Evolutionary conservation across 2,797 vertebrate species (phyloP), one percentile per base, ranked within the genome.

Genomic region (Pagetopsis macropterus): DNA sequence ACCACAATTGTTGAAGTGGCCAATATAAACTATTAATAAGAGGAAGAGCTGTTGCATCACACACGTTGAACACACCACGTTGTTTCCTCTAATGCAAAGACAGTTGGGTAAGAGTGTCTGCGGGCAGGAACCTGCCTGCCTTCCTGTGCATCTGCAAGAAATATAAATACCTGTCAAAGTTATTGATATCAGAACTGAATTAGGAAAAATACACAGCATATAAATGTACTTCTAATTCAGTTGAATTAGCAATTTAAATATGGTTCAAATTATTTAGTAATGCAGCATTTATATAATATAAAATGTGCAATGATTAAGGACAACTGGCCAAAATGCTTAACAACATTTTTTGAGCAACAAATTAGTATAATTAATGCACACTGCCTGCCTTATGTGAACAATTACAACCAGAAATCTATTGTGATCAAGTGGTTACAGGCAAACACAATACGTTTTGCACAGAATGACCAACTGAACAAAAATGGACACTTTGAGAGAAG

Each of bases 41-140:
- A 80, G 65, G 72, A 81, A 83, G 62, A 21, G 12, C 49, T 33
- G 31, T 60, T 72, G 60, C 54, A 63, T 62, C 45, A 76, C 48
- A 70, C 50, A 17, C n/a, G 11, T 12, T 13, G 2, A 70, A 65
- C 50, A 66, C 14, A 73, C 75, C 72, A 40, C 79, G 79, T 67
- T 64, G 76, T 74, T 78, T 81, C 72, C 81, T 54, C 54, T 85
- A 79, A 9, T 5, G 62, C 68, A 76, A 80, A 70, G 46, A 81
- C 54, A 54, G 66, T 70, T 77, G 81, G 80, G 77, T 74, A 67
- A 85, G 31, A 72, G 6, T 10, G 70, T 83, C 82, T 75, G 75
- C 19, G 0, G 61, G 78, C 52, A 70, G 60, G 19, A 79, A 58
- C 37, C 65, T 5, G 37, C 12, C 57, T 17, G 33, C 48, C 69